These are phyloP conservation scores for Thrips palmi DNA, from an alignment of 1,140 invertebrate species.

Conservation along the genomic window DNA sequence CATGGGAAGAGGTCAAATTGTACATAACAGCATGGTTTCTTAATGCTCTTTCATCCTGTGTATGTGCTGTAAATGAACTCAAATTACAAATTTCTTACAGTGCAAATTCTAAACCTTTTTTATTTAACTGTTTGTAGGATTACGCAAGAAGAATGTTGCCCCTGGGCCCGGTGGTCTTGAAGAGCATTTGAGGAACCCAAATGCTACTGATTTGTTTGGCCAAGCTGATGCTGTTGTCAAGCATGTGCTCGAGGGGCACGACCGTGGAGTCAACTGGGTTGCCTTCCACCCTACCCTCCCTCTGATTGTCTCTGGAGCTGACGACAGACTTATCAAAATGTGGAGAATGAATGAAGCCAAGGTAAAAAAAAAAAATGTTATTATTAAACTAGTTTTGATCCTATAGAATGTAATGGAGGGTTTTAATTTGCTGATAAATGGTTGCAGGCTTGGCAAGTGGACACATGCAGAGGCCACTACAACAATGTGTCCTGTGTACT, in stretches of 20 bases:
- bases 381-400: conserved; percentile 10
- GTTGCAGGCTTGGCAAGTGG: conserved; percentile 93
- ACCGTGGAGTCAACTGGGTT: conserved; percentile 97
- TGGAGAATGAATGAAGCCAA: conserved; percentile 99
- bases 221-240: conserved; percentile 95
- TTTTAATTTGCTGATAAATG: conserved; percentile 8
- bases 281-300: conserved; percentile 90
- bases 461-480: conserved; percentile 96
- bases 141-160: conserved; percentile 94
- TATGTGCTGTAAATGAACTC: too few relatives aligned
- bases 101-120: not conserved
- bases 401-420: not conserved
- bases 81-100: too few relatives aligned
- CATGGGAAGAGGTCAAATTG: too few relatives aligned
- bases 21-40: too few relatives aligned
- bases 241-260: conserved; percentile 93
- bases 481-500: conserved; percentile 97
- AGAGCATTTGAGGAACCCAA: conserved; percentile 73
- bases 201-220: conserved; percentile 88
- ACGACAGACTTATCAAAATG: conserved; percentile 93
- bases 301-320: conserved; percentile 90
- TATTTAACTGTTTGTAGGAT: conserved; percentile 26
- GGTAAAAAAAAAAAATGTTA: too few relatives aligned
- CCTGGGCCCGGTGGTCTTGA: conserved; percentile 81
- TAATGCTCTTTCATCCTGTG: too few relatives aligned